Evolutionary conservation across 2,113 vertebrate species (phyloP).

Genomic region (Prochilodus magdalenae): DNA sequence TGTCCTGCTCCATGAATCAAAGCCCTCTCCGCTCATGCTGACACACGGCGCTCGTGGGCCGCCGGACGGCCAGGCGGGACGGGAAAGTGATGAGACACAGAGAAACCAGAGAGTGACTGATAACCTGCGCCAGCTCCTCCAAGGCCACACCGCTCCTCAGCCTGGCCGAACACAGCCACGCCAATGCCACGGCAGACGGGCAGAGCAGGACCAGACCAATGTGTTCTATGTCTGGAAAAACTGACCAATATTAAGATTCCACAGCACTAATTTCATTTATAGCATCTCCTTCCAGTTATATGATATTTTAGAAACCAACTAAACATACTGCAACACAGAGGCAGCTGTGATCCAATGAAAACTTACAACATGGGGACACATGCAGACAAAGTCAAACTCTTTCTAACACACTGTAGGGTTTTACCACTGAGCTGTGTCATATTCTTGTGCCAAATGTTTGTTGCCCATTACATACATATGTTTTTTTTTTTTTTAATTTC

Average conservation of each 20-base stretch:
- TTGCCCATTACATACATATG: too few relatives aligned
- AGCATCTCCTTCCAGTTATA: too few relatives aligned
- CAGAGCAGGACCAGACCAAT: background rate
- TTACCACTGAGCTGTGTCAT: too few relatives aligned
- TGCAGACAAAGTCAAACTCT: too few relatives aligned
- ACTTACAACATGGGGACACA: too few relatives aligned
- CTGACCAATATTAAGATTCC: background rate
- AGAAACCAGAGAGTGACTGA: slow-evolving; percentile 69
- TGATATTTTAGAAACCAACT: too few relatives aligned
- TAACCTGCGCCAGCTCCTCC: slow-evolving; percentile 62
- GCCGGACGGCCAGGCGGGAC: slow-evolving; percentile 51
- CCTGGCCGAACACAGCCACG: slow-evolving; percentile 63
- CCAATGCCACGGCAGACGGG: slow-evolving; percentile 31
- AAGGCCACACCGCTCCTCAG: slow-evolving; percentile 54
- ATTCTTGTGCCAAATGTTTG: too few relatives aligned
- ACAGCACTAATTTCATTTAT: too few relatives aligned
- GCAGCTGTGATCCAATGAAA: too few relatives aligned
- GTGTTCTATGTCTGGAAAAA: background rate
- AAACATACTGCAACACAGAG: too few relatives aligned
- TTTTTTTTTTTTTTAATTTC: too few relatives aligned
- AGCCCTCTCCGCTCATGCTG: slow-evolving; percentile 66
- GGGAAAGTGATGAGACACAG: slow-evolving; percentile 67
- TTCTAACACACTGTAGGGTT: too few relatives aligned
- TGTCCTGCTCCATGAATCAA: slow-evolving; percentile 74
- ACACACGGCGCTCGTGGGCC: slow-evolving; percentile 60